These are phyloP conservation scores for Zaprionus kolodkinae DNA, from an alignment of 1,140 invertebrate species.

Conservation along the genomic window DNA sequence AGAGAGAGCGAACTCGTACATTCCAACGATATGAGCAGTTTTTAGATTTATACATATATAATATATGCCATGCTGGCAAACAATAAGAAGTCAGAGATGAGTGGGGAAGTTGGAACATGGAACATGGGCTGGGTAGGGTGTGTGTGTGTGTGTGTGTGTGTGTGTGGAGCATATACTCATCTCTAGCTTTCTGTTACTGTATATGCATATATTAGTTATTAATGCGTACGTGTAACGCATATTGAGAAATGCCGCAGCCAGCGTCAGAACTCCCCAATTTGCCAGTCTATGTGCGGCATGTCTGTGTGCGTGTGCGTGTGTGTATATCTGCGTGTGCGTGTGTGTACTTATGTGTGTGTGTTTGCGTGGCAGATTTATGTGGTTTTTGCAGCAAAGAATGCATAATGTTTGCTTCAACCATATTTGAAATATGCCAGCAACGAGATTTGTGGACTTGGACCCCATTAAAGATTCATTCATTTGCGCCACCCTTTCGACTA, in stretches of 20 bases:
- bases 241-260: constrained; percentile 71
- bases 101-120: not conserved
- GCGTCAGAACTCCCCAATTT: constrained; percentile 54
- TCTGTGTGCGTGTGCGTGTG: constrained; percentile 8
- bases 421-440: constrained; percentile 62
- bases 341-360: constrained; percentile 24
- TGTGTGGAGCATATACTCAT: constrained; percentile 24
- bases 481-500: constrained; percentile 54
- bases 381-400: constrained; percentile 81
- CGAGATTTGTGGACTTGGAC: constrained; percentile 70
- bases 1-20: not conserved
- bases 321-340: constrained; percentile 24
- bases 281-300: constrained; percentile 44
- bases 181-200: constrained; percentile 64
- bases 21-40: constrained; percentile 69
- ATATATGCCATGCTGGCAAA: constrained; percentile 58
- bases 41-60: constrained; percentile 73
- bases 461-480: constrained; percentile 79
- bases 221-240: constrained; percentile 80
- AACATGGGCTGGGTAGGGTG: not conserved
- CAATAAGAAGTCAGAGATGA: constrained; percentile 66
- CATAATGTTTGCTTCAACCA: constrained; percentile 68
- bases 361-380: constrained; percentile 76
- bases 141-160: constrained; percentile 1
- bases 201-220: constrained; percentile 82